Percentiles rank a stretch among this genome's conserved stretches.
phyloP scores from a whole-genome alignment of 2,113 vertebrate genomes.

The Candoia aspera region DNA sequence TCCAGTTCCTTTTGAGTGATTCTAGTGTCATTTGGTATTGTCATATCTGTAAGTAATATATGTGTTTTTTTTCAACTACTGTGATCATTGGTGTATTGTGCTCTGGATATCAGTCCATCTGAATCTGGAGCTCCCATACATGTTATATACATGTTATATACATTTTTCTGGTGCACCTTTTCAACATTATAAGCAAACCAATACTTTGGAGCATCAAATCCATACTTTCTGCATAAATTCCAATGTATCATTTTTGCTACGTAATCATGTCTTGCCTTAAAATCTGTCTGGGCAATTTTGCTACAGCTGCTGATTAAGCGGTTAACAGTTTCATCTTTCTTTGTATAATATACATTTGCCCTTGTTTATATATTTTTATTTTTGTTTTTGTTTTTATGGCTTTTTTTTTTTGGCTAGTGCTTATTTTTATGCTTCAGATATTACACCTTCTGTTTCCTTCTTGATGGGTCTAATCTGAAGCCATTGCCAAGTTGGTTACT shows the following conservation, averaged over 20 bases:
- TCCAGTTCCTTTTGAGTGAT: background rate
- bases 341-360: background rate
- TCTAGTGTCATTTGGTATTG: background rate
- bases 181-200: background rate
- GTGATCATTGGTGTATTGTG: background rate
- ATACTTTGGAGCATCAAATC: background rate
- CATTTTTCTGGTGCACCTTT: background rate
- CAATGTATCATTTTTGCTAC: background rate
- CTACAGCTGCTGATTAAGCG: background rate
- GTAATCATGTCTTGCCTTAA: background rate
- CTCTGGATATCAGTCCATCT: background rate
- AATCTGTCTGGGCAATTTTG: background rate
- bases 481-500: background rate
- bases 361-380: background rate
- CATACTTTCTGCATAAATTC: background rate
- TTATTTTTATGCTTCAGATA: background rate
- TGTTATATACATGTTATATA: background rate
- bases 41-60: background rate
- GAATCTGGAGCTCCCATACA: background rate
- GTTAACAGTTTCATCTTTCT: background rate
- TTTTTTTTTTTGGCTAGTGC: background rate
- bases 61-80: background rate
- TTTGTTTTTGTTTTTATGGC: background rate
- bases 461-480: background rate
- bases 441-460: background rate